Evolutionary conservation across 92 coral and sea anemone species (phyloP).

Genomic region (Actinostola sp.): DNA sequence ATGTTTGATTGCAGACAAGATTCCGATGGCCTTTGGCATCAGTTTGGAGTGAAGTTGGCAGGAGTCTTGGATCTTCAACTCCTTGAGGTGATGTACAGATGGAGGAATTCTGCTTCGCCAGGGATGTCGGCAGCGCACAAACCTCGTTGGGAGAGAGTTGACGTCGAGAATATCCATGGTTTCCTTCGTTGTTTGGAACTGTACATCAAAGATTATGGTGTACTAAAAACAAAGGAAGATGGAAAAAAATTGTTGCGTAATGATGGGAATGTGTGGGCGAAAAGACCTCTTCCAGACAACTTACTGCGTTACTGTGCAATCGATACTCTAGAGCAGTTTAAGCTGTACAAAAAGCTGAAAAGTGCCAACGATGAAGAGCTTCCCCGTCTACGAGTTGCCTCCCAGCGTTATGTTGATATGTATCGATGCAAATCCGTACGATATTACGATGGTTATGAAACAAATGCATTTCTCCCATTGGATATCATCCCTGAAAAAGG

Average conservation of each 20-base stretch:
- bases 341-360: slow-evolving; percentile 66
- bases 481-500: slow-evolving; percentile 81
- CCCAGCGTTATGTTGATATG: slow-evolving; percentile 68
- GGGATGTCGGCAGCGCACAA: slow-evolving; percentile 11
- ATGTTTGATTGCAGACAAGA: slow-evolving; percentile 86
- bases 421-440: slow-evolving; percentile 63
- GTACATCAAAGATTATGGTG: slow-evolving; percentile 60
- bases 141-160: slow-evolving; percentile 58
- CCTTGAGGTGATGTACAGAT: slow-evolving; percentile 75
- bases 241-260: slow-evolving; percentile 33
- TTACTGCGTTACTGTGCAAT: slow-evolving; percentile 72
- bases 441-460: slow-evolving; percentile 61
- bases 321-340: slow-evolving; percentile 70
- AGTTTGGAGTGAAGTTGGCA: slow-evolving; percentile 55
- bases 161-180: slow-evolving; percentile 62
- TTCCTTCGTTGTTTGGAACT: slow-evolving; percentile 65
- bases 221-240: slow-evolving; percentile 49
- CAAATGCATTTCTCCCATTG: slow-evolving; percentile 69
- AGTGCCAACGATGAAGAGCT: slow-evolving; percentile 51
- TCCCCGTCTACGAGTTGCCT: slow-evolving; percentile 66
- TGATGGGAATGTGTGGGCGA: slow-evolving; percentile 43
- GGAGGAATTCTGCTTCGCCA: slow-evolving; percentile 28
- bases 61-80: slow-evolving; percentile 85
- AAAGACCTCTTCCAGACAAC: slow-evolving; percentile 56
- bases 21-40: slow-evolving; percentile 77